These are phyloP conservation scores for Entomyzon cyanotis DNA, from an alignment of 2,113 vertebrate species.

Conservation along the genomic window DNA sequence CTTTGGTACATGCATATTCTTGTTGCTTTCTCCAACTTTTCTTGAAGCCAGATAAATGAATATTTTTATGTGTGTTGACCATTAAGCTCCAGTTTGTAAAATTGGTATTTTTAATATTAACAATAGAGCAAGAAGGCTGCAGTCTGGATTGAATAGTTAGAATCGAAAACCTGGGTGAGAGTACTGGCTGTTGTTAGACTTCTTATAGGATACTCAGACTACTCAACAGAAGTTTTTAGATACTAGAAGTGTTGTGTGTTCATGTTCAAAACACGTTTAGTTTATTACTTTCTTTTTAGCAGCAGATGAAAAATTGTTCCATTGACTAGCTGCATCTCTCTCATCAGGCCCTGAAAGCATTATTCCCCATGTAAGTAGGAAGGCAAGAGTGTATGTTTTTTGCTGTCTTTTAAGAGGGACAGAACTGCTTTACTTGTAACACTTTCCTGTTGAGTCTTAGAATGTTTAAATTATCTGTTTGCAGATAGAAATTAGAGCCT, in stretches of 20 bases:
- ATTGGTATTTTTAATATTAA: background rate
- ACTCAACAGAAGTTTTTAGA: background rate
- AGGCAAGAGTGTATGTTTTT: background rate
- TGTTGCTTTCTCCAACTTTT: background rate
- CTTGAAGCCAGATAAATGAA: background rate
- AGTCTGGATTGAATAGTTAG: background rate
- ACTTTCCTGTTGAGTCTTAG: background rate
- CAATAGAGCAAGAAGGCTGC: background rate
- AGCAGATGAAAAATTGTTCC: background rate
- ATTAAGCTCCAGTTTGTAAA: background rate
- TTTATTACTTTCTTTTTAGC: slow-evolving; percentile 9
- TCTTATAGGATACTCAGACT: background rate
- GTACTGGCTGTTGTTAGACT: background rate
- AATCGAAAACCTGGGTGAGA: background rate
- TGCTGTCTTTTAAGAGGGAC: background rate
- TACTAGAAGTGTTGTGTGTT: background rate
- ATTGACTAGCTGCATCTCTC: background rate
- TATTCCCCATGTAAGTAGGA: background rate
- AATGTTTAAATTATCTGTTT: slow-evolving; percentile 10
- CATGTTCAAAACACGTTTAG: background rate
- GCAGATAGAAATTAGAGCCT: background rate
- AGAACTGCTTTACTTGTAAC: background rate
- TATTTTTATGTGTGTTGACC: background rate
- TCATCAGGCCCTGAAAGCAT: background rate
- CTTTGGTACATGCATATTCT: background rate